Conservation (phyloP, 2,113 vertebrate genomes). For the Phrynosoma blainvillii region DNA sequence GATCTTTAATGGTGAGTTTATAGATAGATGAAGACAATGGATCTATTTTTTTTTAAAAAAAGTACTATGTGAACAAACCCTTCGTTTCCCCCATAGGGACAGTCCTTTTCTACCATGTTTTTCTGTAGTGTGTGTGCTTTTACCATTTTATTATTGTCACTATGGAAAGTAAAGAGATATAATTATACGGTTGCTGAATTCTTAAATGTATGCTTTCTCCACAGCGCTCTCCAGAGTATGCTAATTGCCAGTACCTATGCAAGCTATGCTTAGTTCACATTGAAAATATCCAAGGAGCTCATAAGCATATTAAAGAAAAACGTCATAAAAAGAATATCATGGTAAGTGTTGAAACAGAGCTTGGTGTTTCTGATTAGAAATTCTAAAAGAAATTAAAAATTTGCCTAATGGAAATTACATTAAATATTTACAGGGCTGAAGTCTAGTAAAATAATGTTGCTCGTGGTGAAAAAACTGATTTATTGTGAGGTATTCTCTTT, state of each 20-base stretch:
- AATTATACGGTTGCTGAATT: constrained; percentile 34
- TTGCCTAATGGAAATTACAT: background rate
- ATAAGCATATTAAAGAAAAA: constrained; percentile 99
- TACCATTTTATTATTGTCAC: constrained; percentile 25
- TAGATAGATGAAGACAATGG: background rate
- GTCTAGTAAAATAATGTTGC: background rate
- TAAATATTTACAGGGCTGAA: background rate
- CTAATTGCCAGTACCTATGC: constrained; percentile 97
- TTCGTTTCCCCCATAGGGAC: background rate
- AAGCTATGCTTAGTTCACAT: constrained; percentile 97
- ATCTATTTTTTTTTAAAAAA: background rate
- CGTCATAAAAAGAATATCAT: constrained; percentile 98
- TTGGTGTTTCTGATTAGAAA: background rate
- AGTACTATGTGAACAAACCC: background rate
- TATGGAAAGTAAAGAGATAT: background rate
- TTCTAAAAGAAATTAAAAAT: constrained; percentile 3
- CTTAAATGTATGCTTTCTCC: constrained; percentile 51
- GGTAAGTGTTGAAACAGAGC: constrained; percentile 77
- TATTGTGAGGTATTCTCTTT: no score
- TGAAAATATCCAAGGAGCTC: constrained; percentile 97
- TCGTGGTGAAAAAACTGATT: background rate
- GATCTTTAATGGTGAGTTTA: background rate
- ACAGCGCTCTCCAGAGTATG: constrained; percentile 94
- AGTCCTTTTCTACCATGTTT: constrained; percentile 16
- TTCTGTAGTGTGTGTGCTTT: constrained; percentile 30